Percentiles rank a stretch among this genome's conserved stretches.
Conservation (phyloP, 2,113 vertebrate species). For the Ciconia boyciana region DNA sequence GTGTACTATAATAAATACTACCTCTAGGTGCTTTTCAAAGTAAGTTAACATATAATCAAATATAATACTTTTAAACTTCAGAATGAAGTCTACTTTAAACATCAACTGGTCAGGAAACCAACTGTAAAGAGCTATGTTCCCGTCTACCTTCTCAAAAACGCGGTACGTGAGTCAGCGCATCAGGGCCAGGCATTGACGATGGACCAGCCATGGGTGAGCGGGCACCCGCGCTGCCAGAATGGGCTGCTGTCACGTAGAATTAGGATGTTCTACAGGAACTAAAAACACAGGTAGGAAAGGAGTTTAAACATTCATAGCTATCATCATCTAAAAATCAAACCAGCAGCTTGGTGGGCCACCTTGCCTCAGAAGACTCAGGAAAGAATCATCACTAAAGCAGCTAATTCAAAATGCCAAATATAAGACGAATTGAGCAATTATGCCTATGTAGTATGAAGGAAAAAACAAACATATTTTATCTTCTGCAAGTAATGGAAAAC, state of each 20-base stretch:
- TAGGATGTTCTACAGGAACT: neutral
- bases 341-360: neutral
- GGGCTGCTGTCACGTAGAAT: neutral
- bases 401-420: neutral
- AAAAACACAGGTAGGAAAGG: neutral
- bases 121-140: too few species aligned
- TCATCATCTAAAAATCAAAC: neutral
- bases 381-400: neutral
- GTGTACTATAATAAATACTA: neutral
- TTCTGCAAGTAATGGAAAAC: neutral
- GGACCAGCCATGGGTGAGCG: fast-evolving
- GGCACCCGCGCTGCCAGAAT: too few species aligned
- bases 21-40: neutral
- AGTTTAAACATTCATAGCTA: neutral
- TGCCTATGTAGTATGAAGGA: neutral
- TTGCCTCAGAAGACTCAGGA: neutral
- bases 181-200: neutral
- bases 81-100: neutral
- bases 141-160: fast-evolving
- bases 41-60: neutral
- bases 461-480: neutral
- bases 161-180: fast-evolving
- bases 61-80: neutral
- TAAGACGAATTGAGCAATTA: neutral
- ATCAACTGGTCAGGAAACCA: neutral